Percentiles rank a stretch among this genome's conserved stretches.
phyloP scores from a whole-genome alignment of 1,140 invertebrate species.

The Drosophila parvula region DNA sequence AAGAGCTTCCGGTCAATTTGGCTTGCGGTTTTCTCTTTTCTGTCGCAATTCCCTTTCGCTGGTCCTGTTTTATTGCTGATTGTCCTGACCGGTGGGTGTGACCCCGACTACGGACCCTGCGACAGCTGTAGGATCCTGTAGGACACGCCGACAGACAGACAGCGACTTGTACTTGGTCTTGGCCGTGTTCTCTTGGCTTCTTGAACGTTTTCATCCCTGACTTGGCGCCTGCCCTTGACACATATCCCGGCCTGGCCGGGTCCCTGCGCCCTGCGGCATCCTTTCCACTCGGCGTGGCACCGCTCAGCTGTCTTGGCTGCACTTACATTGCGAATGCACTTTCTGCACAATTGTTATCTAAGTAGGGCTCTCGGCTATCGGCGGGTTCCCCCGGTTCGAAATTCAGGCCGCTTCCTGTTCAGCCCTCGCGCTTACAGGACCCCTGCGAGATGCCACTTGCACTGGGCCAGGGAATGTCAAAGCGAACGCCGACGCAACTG shows the following conservation, averaged over 20 bases:
- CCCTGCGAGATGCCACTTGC: conserved; percentile 48
- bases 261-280: too few species aligned
- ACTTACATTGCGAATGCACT: conserved; percentile 60
- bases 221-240: conserved; percentile 78
- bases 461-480: conserved; percentile 35
- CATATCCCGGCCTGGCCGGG: conserved; percentile 44
- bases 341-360: conserved; percentile 67
- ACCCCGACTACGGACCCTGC: conserved; percentile 16
- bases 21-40: conserved; percentile 69
- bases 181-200: conserved; percentile 14
- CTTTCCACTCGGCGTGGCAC: conserved; percentile 63
- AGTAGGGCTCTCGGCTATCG: conserved; percentile 80
- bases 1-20: conserved; percentile 80
- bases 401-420: conserved; percentile 63
- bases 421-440: conserved; percentile 49
- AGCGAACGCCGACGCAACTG: conserved; percentile 49
- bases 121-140: conserved; percentile 46
- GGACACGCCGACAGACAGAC: background rate
- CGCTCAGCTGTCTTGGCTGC: conserved; percentile 40
- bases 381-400: background rate
- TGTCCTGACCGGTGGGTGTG: conserved; percentile 47
- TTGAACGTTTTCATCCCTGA: background rate
- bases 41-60: conserved; percentile 31
- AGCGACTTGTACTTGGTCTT: background rate
- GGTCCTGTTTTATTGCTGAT: conserved; percentile 42